Evolutionary conservation across 2,113 vertebrate species (phyloP).

Genomic region (Poeciliopsis turrubarensis): DNA sequence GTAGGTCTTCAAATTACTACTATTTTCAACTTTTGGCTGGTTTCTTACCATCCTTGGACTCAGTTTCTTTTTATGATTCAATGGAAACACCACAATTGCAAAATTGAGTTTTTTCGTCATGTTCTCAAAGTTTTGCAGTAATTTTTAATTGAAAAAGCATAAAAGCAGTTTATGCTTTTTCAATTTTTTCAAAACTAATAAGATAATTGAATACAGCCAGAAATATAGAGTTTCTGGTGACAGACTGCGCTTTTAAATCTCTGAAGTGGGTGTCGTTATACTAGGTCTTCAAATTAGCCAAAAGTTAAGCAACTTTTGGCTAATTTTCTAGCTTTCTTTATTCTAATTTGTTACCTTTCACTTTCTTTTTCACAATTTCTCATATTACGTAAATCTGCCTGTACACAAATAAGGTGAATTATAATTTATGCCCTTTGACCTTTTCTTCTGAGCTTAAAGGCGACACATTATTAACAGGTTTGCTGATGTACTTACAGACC

Average conservation of each 20-base stretch:
- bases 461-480: too few species aligned
- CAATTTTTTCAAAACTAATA: too few species aligned
- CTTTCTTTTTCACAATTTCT: not conserved
- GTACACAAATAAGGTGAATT: not conserved
- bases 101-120: too few species aligned
- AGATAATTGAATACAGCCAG: not conserved
- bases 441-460: not conserved
- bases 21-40: too few species aligned
- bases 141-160: too few species aligned
- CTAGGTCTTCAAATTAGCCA: not conserved
- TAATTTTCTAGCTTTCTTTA: not conserved
- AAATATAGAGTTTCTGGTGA: not conserved
- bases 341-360: too few species aligned
- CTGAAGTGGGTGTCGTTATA: not conserved
- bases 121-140: too few species aligned
- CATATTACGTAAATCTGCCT: not conserved
- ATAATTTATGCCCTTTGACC: not conserved
- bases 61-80: too few species aligned
- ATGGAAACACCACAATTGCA: too few species aligned
- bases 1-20: too few species aligned
- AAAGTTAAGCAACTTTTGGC: not conserved
- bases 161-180: not conserved
- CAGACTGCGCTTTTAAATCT: not conserved
- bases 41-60: too few species aligned
- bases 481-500: too few species aligned